phyloP scores from a whole-genome alignment of 2,113 vertebrate genomes.

The Tylochromis polylepis region DNA sequence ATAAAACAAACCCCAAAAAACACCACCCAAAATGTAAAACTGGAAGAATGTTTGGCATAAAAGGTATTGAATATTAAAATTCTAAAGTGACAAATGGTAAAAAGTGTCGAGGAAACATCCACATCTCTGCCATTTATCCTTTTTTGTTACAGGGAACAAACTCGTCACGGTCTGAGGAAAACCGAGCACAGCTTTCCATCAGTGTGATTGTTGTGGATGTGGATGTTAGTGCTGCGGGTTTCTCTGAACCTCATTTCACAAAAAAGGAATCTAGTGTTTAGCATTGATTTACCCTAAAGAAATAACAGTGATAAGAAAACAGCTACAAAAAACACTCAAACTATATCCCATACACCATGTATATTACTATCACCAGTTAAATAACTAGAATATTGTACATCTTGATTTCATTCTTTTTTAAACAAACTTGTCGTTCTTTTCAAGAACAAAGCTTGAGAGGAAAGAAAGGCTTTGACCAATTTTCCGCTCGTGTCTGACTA shows the following conservation, averaged over 20 bases:
- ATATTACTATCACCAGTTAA: constrained; percentile 22
- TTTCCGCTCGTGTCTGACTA: background rate
- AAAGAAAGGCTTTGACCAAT: background rate
- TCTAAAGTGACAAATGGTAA: background rate
- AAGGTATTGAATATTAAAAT: background rate
- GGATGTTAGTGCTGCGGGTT: background rate
- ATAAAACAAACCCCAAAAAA: background rate
- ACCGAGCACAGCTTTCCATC: background rate
- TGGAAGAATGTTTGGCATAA: background rate
- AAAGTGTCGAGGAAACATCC: background rate
- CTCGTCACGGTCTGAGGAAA: background rate
- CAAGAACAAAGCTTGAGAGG: background rate
- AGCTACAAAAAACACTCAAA: constrained; percentile 2
- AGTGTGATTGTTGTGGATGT: constrained; percentile 36
- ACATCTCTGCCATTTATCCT: background rate
- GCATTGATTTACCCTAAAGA: background rate
- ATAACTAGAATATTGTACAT: constrained; percentile 29
- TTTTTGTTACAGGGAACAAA: background rate
- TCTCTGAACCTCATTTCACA: background rate
- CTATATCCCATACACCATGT: background rate
- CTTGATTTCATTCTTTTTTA: background rate
- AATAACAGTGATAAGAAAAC: background rate
- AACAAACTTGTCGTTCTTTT: background rate
- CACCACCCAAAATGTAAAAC: background rate
- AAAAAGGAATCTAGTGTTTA: constrained; percentile 25